Evolutionary conservation across 2,888 invertebrate genomes (phyloP), one percentile per base, ranked within the genome.

Genomic region (Phragmatobia fuliginosa): DNA sequence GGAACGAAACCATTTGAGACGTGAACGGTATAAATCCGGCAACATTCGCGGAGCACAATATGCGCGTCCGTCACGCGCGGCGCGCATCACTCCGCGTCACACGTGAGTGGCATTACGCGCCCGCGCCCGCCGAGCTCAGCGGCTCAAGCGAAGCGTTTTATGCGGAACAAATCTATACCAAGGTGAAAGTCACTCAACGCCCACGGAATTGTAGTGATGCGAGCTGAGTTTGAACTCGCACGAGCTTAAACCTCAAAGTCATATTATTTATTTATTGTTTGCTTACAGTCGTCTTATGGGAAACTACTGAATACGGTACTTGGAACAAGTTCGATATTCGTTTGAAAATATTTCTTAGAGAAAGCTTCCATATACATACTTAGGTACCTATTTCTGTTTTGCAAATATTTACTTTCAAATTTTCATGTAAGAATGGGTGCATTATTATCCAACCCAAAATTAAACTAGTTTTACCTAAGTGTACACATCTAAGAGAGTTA

Each of bases 41-140:
- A 62, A 64, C 36, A 61, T 33, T 61, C 67, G 31, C 67, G 41
- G 49, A 49, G 66, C 33, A 63, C 65, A 72, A 68, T 59, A 72
- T 58, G 63, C 64, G 59, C 66, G 74, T 67, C 45, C 66, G 74
- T 75, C 72, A 76, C 75, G 75, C 71, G 69, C 70, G 65, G 64
- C 62, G 67, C 70, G 68, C 78, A 81, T 80, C 80, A 77, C 76
- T 82, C 79, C 70, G 74, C 74, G 79, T 79, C 77, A 76, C 74
- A 68, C 72, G 74, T 80, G 82, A 79, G 71, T 67, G 72, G 80
- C 75, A 72, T 77, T 74, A 78, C 74, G 68, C 70, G 58, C 67
- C 58, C 74, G 68, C 70, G 58, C 67, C 58, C 56, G 25, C 61
- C 41, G 59, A 59, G 52, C 31, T 56, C 64, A 14, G 28, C 56